Conservation (phyloP, 2,113 vertebrate species). For the Nanger granti region DNA sequence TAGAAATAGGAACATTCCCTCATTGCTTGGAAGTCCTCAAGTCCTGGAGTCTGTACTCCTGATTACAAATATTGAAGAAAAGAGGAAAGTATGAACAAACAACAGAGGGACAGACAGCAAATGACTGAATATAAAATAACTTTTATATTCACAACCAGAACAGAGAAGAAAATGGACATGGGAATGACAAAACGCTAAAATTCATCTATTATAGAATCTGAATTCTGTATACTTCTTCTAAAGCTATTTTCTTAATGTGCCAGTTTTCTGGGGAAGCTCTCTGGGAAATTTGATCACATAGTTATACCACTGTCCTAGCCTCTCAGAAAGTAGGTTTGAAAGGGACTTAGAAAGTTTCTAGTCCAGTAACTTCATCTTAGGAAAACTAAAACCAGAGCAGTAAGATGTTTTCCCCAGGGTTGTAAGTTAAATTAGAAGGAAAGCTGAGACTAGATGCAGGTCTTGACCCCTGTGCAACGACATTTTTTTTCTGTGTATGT, state of each 20-base stretch:
- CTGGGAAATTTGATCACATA: background rate
- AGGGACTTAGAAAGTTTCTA: background rate
- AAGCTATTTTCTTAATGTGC: background rate
- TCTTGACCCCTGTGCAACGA: background rate
- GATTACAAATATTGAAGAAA: background rate
- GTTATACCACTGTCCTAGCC: background rate
- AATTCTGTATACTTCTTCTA: background rate
- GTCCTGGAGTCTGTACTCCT: background rate
- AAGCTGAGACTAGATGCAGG: background rate
- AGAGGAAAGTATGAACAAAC: background rate
- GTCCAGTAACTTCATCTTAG: background rate
- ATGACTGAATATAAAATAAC: background rate
- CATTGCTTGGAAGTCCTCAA: fast-evolving
- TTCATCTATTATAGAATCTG: background rate
- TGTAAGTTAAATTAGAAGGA: background rate
- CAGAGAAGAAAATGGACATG: background rate
- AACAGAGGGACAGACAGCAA: background rate
- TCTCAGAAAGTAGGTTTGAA: background rate
- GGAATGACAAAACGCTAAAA: background rate
- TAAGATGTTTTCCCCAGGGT: background rate
- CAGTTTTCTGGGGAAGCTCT: background rate
- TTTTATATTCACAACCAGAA: background rate
- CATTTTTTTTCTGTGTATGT: background rate
- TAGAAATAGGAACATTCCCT: background rate
- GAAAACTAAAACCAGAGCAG: background rate